Evolutionary conservation across 2,113 vertebrate species (phyloP).

Genomic region (Hippocampus barbouri): DNA sequence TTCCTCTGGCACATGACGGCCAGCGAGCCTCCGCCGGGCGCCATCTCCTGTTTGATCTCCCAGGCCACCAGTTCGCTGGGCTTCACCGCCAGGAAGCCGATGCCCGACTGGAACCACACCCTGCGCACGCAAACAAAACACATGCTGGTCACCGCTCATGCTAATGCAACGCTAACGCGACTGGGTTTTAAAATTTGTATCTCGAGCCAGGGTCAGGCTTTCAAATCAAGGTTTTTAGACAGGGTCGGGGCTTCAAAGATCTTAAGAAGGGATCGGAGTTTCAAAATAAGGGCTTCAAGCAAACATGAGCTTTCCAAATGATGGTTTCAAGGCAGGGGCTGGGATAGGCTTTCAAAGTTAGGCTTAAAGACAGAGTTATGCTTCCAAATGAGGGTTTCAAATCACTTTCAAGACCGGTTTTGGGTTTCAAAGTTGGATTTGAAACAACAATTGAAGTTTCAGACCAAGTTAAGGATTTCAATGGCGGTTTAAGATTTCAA

Average conservation of each 20-base stretch:
- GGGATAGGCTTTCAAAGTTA: neutral
- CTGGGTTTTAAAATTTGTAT: neutral
- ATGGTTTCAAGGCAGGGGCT: too few relatives aligned
- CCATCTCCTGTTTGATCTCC: constrained; percentile 89
- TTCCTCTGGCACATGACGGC: constrained; percentile 84
- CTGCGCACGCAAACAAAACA: constrained; percentile 57
- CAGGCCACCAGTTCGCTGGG: constrained; percentile 82
- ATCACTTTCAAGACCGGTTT: neutral
- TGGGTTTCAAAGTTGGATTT: neutral
- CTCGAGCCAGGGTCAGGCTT: neutral
- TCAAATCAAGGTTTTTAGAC: neutral
- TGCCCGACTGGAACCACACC: constrained; percentile 83
- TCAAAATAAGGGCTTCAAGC: too few relatives aligned
- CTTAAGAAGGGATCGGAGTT: too few relatives aligned
- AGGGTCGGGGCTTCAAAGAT: neutral
- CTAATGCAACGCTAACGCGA: neutral
- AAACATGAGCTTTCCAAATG: neutral
- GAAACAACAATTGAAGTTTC: too few relatives aligned
- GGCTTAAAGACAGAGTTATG: neutral
- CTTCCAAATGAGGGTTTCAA: neutral
- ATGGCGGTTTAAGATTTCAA: too few relatives aligned
- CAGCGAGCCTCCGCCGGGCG: constrained; percentile 72
- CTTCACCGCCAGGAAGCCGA: constrained; percentile 81
- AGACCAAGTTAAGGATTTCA: neutral
- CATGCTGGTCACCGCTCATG: neutral